Conservation (phyloP, 2,797 vertebrate genomes). For the Aeoliscus strigatus region DNA sequence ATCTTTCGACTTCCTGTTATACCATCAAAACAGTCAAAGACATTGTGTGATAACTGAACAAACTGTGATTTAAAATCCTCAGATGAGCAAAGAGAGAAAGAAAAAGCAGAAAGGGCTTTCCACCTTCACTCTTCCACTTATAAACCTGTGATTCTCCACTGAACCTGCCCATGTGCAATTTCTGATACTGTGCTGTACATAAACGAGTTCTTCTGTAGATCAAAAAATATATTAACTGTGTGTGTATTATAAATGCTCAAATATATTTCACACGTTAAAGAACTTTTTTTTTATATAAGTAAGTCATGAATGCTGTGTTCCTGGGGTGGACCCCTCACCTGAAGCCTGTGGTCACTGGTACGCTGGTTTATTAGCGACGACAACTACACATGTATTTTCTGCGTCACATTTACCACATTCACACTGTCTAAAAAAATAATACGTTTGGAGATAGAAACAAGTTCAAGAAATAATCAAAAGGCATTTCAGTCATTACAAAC, state of each 20-base stretch:
- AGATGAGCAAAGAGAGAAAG: conserved; percentile 26
- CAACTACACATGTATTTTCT: conserved; percentile 30
- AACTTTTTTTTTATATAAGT: conserved; percentile 13
- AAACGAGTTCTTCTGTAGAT: conserved; percentile 19
- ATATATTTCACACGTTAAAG: conserved; percentile 36
- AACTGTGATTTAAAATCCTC: conserved; percentile 48
- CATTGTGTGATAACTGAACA: conserved; percentile 27
- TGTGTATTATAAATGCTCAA: conserved; percentile 38
- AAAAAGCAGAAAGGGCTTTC: too few species aligned
- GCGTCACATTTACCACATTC: too few species aligned
- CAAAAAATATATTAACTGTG: conserved; percentile 54
- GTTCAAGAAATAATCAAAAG: too few species aligned
- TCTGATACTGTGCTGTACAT: conserved; percentile 45
- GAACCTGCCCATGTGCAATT: conserved; percentile 56
- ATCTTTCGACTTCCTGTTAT: conserved; percentile 17
- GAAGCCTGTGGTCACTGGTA: conserved; percentile 46
- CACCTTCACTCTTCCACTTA: conserved; percentile 54
- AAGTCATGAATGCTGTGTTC: conserved; percentile 22
- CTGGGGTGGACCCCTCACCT: too few species aligned
- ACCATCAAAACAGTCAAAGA: conserved; percentile 23
- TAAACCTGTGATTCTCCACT: conserved; percentile 52
- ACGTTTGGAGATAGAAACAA: too few species aligned
- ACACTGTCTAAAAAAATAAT: too few species aligned
- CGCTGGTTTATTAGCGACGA: conserved; percentile 51
- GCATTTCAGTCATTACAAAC: conserved; percentile 25